These are phyloP conservation scores for Phyto melanocephala DNA, from an alignment of 2,888 invertebrate genomes.

Conservation along the genomic window DNA sequence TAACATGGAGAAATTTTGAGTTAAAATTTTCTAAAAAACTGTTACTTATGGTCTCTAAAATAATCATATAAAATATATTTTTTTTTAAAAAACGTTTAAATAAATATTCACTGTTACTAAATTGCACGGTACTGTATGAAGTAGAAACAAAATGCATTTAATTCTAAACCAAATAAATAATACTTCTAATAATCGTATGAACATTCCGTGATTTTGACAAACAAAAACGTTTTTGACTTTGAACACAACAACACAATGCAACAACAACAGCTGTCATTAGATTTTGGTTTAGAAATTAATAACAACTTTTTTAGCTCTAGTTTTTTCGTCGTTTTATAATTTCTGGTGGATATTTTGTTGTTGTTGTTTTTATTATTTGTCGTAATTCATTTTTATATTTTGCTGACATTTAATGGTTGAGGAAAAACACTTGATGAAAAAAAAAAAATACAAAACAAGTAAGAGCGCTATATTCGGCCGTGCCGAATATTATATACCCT, in stretches of 20 bases:
- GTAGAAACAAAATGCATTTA: conserved; percentile 13
- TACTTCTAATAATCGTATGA: conserved; percentile 4
- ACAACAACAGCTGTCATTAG: conserved; percentile 53
- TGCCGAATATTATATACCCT: too few species aligned
- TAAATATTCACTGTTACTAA: too few species aligned
- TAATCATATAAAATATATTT: too few species aligned
- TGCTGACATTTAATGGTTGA: conserved; percentile 27
- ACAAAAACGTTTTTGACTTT: conserved; percentile 58
- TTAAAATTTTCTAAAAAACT: too few species aligned
- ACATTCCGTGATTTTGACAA: conserved; percentile 58
- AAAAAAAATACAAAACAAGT: too few species aligned
- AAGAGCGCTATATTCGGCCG: too few species aligned
- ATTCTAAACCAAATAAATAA: conserved; percentile 39
- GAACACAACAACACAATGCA: conserved; percentile 37
- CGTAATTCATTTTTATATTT: conserved; percentile 53
- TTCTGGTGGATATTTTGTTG: neutral
- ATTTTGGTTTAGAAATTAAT: conserved; percentile 48
- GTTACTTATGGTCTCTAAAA: too few species aligned
- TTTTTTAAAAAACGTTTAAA: too few species aligned
- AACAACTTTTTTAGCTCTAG: conserved; percentile 23
- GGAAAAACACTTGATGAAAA: too few species aligned
- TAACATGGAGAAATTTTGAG: too few species aligned
- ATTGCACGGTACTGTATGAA: too few species aligned
- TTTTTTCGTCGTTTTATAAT: conserved; percentile 3
- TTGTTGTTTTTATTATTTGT: conserved; percentile 13